Conservation (phyloP, 2,113 vertebrate species). For the Macquaria australasica region DNA sequence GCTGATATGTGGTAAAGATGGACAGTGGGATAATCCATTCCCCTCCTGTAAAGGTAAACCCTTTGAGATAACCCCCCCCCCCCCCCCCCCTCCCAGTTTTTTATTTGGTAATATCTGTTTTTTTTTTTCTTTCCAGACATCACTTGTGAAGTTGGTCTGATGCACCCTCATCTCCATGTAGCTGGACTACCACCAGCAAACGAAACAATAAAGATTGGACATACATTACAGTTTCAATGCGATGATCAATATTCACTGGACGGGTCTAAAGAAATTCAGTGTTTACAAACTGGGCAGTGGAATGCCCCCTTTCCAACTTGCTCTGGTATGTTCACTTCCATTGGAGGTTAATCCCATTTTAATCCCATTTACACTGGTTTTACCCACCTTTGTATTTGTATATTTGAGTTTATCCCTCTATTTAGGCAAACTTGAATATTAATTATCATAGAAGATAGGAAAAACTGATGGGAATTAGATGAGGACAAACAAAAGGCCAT, state of each 20-base stretch:
- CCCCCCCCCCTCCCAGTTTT: background rate
- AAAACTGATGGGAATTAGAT: too few species aligned
- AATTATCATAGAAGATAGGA: background rate
- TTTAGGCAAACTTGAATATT: background rate
- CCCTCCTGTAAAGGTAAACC: conserved; percentile 88
- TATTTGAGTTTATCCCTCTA: background rate
- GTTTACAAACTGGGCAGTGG: conserved; percentile 82
- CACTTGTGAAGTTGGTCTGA: conserved; percentile 68
- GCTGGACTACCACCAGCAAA: conserved; percentile 28
- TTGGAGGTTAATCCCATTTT: too few species aligned
- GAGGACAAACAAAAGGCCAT: background rate
- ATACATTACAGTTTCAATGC: conserved; percentile 85
- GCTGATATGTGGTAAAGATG: conserved; percentile 83
- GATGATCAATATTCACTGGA: conserved; percentile 55
- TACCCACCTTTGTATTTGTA: background rate
- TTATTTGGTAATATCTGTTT: background rate
- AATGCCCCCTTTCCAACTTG: conserved; percentile 81
- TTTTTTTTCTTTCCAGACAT: conserved; percentile 26
- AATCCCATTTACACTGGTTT: conserved; percentile 69
- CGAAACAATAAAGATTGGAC: conserved; percentile 77
- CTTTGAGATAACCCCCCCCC: too few species aligned
- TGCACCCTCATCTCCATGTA: conserved; percentile 65
- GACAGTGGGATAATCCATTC: conserved; percentile 82
- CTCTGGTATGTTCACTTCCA: conserved; percentile 63
- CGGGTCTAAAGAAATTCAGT: conserved; percentile 74